phyloP scores from a whole-genome alignment of 1,140 invertebrate genomes.

The Odontomachus brunneus region DNA sequence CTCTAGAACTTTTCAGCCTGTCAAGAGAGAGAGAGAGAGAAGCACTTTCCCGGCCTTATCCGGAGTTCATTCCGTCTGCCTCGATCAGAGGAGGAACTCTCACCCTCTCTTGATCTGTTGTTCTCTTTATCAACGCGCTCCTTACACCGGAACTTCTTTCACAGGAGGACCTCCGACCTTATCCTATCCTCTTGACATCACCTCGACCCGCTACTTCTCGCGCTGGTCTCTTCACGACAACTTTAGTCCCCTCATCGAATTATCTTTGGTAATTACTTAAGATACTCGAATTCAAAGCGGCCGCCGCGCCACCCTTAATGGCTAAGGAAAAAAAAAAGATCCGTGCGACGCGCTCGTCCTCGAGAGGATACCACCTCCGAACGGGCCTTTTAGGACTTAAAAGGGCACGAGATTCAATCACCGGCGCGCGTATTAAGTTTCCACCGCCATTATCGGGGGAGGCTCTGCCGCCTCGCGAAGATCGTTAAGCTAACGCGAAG shows the following conservation, averaged over 20 bases:
- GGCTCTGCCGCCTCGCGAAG: not conserved
- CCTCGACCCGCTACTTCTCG: slow-evolving; percentile 24
- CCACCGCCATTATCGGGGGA: not conserved
- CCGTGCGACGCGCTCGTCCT: slow-evolving; percentile 24
- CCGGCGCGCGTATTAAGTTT: slow-evolving; percentile 23
- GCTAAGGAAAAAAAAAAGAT: slow-evolving; percentile 44
- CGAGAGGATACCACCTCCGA: not conserved
- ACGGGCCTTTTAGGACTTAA: slow-evolving; percentile 22
- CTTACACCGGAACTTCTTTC: slow-evolving; percentile 47
- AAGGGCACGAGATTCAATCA: slow-evolving; percentile 41
- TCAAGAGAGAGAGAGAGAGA: slow-evolving; percentile 10
- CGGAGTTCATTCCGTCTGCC: slow-evolving; percentile 46
- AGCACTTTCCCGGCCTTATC: too few relatives aligned
- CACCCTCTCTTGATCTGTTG: slow-evolving; percentile 35
- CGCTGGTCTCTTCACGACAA: slow-evolving; percentile 22
- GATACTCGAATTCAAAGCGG: slow-evolving; percentile 51
- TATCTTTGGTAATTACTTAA: slow-evolving; percentile 62
- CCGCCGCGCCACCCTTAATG: slow-evolving; percentile 34
- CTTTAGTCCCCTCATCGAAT: slow-evolving; percentile 57
- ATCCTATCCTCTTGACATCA: slow-evolving; percentile 64
- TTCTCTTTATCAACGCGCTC: slow-evolving; percentile 63
- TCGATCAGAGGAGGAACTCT: slow-evolving; percentile 50
- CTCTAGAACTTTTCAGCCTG: slow-evolving; percentile 8
- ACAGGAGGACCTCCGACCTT: slow-evolving; percentile 49
- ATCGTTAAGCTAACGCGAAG: not conserved